Evolutionary conservation across 1,140 invertebrate genomes (phyloP).

Genomic region (Phthorimaea operculella): DNA sequence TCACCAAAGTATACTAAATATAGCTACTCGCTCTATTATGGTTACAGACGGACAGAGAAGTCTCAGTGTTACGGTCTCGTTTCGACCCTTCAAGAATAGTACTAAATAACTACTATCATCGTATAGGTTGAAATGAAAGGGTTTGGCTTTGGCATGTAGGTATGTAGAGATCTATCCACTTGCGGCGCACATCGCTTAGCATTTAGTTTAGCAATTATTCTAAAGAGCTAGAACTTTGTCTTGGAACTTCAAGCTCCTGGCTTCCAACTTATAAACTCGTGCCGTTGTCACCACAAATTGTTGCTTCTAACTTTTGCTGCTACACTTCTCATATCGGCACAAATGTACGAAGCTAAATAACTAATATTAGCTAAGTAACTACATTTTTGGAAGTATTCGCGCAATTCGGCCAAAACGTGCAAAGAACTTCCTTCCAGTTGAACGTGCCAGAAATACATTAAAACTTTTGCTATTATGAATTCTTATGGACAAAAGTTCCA

Average conservation of each 20-base stretch:
- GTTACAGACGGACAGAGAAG: too few relatives aligned
- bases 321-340: background rate
- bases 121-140: too few relatives aligned
- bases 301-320: background rate
- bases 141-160: too few relatives aligned
- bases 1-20: too few relatives aligned
- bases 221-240: slow-evolving; percentile 23
- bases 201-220: slow-evolving; percentile 25
- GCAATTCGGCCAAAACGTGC: background rate
- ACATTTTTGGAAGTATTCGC: background rate
- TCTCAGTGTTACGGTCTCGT: too few relatives aligned
- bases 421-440: background rate
- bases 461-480: too few relatives aligned
- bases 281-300: slow-evolving; percentile 13
- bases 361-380: background rate
- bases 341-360: background rate
- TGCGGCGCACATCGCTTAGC: background rate
- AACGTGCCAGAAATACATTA: too few relatives aligned
- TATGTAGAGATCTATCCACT: too few relatives aligned
- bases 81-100: too few relatives aligned
- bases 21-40: too few relatives aligned
- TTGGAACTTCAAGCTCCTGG: slow-evolving; percentile 7
- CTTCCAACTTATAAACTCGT: slow-evolving; percentile 13
- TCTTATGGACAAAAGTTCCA: slow-evolving; percentile 1
- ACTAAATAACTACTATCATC: too few relatives aligned